Evolutionary conservation across 2,797 vertebrate genomes (phyloP), one percentile per base, ranked within the genome.

Genomic region (Sarcophilus harrisii): DNA sequence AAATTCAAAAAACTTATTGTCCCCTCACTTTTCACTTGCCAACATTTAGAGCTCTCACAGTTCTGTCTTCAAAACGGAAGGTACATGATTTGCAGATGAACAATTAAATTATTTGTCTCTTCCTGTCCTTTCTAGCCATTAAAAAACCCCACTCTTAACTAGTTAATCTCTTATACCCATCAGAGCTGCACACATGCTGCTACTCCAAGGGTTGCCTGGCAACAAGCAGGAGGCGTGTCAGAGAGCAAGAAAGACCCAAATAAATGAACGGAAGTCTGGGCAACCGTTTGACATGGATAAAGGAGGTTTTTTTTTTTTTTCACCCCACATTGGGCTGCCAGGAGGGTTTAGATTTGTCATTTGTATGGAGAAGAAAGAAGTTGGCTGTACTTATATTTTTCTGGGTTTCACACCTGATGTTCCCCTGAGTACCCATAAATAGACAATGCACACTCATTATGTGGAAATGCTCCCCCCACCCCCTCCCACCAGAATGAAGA

Each of bases 141-240:
- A 97, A 98, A 97, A 97, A 98, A 96, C 52, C 52, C 97, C 97
- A 97, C 95, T 98, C 98, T 97, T 98, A 98, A 98, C 98, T 98
- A 98, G 98, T 98, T 98, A 98, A 99, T 98, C 97, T 98, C 97
- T 94, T 96, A 93, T 91, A 94, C 93, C 95, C 93, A 97, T 94
- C 94, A 93, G 94, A 96, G 96, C 97, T 93, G 95, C 95, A 96
- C 96, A 96, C 92, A 98, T 96, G 98, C 98, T 97, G 97, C 96
- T 98, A 98, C 97, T 98, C 98, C 98, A 98, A 98, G 98, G 98
- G 98, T 98, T 98, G 98, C 98, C 98, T 98, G 98, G 98, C 98
- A 99, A 99, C 99, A 98, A 97, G 97, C 59, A 97, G 98, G 98
- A 98, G 98, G 98, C 98, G 98, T 98, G 95, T 62, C 2, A 21